Evolutionary conservation across 2,888 invertebrate species (phyloP).

Genomic region (Mallateleia sp.): DNA sequence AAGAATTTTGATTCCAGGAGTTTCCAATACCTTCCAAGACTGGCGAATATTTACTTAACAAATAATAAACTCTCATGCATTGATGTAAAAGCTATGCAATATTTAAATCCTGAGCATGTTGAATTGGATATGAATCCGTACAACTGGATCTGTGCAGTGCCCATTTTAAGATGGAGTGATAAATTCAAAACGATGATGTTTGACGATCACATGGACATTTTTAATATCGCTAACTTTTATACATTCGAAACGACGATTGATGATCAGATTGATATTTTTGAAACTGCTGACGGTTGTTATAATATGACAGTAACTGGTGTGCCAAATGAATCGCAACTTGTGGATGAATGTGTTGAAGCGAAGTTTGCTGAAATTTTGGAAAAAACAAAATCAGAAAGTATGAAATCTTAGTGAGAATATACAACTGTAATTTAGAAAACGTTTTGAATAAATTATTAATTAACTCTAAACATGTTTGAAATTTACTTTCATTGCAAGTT

Average conservation of each 20-base stretch:
- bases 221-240: too few relatives aligned
- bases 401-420: too few relatives aligned
- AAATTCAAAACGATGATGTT: too few relatives aligned
- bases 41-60: conserved; percentile 12
- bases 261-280: background rate
- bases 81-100: background rate
- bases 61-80: conserved; percentile 32
- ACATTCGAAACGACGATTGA: too few relatives aligned
- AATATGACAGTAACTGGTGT: background rate
- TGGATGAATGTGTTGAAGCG: background rate
- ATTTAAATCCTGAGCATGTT: background rate
- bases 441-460: too few relatives aligned
- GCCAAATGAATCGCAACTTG: background rate
- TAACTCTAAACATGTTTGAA: too few relatives aligned
- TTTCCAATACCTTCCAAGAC: conserved; percentile 17
- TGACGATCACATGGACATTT: too few relatives aligned
- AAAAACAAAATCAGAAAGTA: too few relatives aligned
- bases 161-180: background rate
- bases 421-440: too few relatives aligned
- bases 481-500: too few relatives aligned
- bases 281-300: background rate
- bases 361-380: background rate
- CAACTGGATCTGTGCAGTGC: conserved; percentile 34
- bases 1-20: background rate
- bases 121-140: conserved; percentile 2